Evolutionary conservation across 2,888 invertebrate genomes (phyloP).

Genomic region (Pyrrhia umbra): DNA sequence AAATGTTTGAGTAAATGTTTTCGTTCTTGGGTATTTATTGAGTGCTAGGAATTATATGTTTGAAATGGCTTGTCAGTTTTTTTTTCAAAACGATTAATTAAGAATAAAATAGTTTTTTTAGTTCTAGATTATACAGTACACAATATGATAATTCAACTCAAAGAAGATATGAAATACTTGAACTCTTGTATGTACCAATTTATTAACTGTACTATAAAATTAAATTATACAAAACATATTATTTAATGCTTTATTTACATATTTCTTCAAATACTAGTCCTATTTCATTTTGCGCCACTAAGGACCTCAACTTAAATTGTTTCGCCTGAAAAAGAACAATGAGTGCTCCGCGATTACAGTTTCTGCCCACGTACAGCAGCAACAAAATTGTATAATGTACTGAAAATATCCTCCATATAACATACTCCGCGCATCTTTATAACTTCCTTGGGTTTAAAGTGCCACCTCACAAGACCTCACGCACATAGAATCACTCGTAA

Average conservation of each 20-base stretch:
- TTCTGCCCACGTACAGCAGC: slow-evolving; percentile 24
- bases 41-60: slow-evolving; percentile 6
- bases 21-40: slow-evolving; percentile 31
- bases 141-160: too few relatives aligned
- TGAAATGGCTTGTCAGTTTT: background rate
- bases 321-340: slow-evolving; percentile 1
- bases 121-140: too few relatives aligned
- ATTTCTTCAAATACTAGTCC: too few relatives aligned
- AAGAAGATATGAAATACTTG: too few relatives aligned
- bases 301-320: background rate
- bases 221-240: too few relatives aligned
- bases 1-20: slow-evolving; percentile 36
- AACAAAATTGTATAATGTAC: slow-evolving; percentile 48
- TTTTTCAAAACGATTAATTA: background rate
- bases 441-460: slow-evolving; percentile 46
- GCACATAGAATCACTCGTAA: slow-evolving; percentile 59
- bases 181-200: too few relatives aligned
- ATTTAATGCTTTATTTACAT: too few relatives aligned
- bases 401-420: slow-evolving; percentile 27
- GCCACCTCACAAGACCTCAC: slow-evolving; percentile 52
- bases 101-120: too few relatives aligned
- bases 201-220: too few relatives aligned
- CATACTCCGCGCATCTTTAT: slow-evolving; percentile 45
- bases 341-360: background rate
- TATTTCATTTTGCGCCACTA: background rate